Evolutionary conservation across 2,797 vertebrate species (phyloP).

Genomic region (Hypotaenidia philippensis): DNA sequence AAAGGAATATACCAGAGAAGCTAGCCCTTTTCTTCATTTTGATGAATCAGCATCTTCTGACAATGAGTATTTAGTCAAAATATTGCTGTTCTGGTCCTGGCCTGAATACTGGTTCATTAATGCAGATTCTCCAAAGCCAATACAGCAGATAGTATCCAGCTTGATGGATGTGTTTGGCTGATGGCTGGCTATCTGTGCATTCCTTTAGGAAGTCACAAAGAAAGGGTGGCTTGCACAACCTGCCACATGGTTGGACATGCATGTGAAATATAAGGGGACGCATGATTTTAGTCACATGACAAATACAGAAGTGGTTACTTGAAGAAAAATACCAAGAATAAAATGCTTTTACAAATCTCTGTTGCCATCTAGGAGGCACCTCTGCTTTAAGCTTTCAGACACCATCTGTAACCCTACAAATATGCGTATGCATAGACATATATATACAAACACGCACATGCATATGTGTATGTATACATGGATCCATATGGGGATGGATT

Average conservation of each 20-base stretch:
- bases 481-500: background rate
- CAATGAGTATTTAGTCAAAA: background rate
- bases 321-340: background rate
- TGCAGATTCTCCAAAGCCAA: background rate
- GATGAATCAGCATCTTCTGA: background rate
- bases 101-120: background rate
- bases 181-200: background rate
- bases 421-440: background rate
- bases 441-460: rapidly evolving
- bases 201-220: background rate
- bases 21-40: background rate
- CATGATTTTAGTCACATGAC: background rate
- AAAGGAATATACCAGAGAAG: conserved; percentile 1
- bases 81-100: background rate
- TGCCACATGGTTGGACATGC: background rate
- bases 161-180: background rate
- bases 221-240: background rate
- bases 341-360: background rate
- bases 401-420: background rate
- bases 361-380: background rate
- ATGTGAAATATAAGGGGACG: background rate
- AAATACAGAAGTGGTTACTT: background rate
- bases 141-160: background rate
- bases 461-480: rapidly evolving
- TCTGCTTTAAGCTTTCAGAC: background rate